Evolutionary conservation across 2,888 invertebrate genomes (phyloP).

Genomic region (Cephus runcator): DNA sequence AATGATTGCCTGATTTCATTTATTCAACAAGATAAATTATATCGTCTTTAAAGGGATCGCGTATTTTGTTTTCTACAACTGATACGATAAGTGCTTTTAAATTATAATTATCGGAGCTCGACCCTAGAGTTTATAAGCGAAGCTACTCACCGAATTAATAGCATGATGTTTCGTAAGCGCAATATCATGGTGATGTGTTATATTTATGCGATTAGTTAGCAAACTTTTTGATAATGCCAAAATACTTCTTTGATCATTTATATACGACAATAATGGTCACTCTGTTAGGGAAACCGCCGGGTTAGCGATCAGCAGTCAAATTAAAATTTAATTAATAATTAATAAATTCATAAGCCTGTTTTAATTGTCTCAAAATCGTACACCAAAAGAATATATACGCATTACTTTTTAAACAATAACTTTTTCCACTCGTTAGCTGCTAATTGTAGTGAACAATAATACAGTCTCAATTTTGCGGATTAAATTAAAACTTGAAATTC

Average conservation of each 20-base stretch:
- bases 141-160: background rate
- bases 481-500: no score
- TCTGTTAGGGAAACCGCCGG: no score
- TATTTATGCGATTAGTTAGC: background rate
- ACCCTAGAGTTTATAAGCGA: background rate
- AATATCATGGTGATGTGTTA: background rate
- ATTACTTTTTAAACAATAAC: no score
- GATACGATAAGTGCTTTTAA: background rate
- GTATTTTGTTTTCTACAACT: background rate
- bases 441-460: no score
- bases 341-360: no score
- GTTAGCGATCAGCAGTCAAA: no score
- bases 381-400: no score
- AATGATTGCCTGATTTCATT: background rate
- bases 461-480: no score
- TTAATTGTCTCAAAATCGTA: no score
- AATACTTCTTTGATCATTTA: background rate
- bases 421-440: no score
- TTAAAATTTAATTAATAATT: no score
- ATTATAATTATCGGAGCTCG: background rate
- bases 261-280: no score
- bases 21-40: background rate
- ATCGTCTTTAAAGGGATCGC: background rate
- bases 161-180: background rate
- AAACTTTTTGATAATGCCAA: background rate